Base-by-base conservation (phyloP, 2,797 vertebrate genomes). In the Borostomias antarcticus region DNA sequence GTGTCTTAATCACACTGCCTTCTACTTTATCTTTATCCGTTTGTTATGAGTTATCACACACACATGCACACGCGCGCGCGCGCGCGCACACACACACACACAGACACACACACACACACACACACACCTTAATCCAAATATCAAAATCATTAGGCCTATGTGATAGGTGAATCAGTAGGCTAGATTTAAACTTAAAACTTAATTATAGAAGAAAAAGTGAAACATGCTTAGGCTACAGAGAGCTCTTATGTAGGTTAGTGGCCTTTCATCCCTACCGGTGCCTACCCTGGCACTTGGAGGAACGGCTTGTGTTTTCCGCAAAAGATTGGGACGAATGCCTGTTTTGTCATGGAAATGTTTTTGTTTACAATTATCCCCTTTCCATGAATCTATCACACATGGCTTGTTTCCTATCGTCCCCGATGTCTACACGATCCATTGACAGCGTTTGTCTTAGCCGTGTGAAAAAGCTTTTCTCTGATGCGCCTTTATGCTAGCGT, bases 281-380 rank as follows among this genome's bases (percentile, higher is more conserved):
- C 35, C 13, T 43, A 17, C 26, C 17, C 13, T 59, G 57, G 33
- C 5, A 40, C 40, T 58, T 9, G 25, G 35, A 40, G 33, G 19
- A 58, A 92, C 89, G 88, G 91, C 91, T 92, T 91, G 94, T 93
- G 94, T 93, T 94, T 94, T 94, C 91, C 93, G 86, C 89, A 48
- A 86, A 85, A 92, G 92, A 92, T 93, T 92, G 92, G 85, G 92
- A 88, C 94, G 93, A 94, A 94, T 94, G 91, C 75, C 61, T 91
- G 89, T 96, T 96, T 97, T 98, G 95, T 97, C 88, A 97, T 97
- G 95, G 93, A 96, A 96, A 97, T 97, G 85, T 15, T 89, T 93
- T 95, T 95, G 93, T 96, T 97, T 96, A 94, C 92, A 45, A 45
- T 45, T 45, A 17, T 17, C 40, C 93, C 93, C 92, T 93, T 93